Conservation (phyloP, 1,140 invertebrate genomes). For the Apis dorsata region DNA sequence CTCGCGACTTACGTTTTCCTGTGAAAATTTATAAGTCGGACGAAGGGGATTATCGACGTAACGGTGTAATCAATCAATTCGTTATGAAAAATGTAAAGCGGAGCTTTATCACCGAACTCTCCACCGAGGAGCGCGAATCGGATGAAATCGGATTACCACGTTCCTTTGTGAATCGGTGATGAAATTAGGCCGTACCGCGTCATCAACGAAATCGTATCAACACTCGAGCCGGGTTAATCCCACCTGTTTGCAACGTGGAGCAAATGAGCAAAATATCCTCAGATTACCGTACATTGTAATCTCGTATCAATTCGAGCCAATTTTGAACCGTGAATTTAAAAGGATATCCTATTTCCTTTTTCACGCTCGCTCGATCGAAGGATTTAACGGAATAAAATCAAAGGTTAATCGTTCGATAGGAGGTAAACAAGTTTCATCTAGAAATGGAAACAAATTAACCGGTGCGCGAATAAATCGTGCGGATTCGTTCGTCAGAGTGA, state of each 20-base stretch:
- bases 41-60: not conserved
- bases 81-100: constrained; percentile 5
- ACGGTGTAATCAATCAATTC: constrained; percentile 11
- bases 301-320: no score
- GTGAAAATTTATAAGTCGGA: constrained; percentile 12
- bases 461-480: not conserved
- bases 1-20: not conserved
- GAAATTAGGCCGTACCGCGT: not conserved
- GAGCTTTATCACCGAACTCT: no score
- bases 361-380: not conserved
- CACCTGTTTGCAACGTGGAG: no score
- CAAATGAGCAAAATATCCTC: no score
- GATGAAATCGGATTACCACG: constrained; percentile 11
- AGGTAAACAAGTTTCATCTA: not conserved
- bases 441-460: not conserved
- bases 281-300: no score
- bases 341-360: not conserved
- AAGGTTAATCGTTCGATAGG: not conserved
- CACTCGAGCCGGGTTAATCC: no score
- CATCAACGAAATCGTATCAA: not conserved
- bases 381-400: not conserved
- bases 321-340: no score
- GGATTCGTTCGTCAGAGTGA: not conserved
- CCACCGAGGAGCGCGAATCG: not conserved
- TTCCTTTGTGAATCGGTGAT: constrained; percentile 23